These are phyloP conservation scores for Orchesella flavescens DNA, from an alignment of 2,888 invertebrate species.

Conservation along the genomic window DNA sequence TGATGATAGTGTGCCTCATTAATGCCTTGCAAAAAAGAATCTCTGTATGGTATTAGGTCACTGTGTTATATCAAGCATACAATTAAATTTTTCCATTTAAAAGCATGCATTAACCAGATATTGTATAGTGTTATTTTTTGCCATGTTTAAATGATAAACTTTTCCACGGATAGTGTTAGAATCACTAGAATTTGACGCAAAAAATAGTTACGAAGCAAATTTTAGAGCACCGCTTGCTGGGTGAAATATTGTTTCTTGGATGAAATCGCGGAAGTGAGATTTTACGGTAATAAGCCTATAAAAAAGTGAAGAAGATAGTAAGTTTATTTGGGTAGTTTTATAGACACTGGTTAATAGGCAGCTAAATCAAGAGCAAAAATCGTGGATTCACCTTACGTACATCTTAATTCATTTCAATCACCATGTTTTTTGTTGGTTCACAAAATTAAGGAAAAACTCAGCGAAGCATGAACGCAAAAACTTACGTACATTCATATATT, in stretches of 20 bases:
- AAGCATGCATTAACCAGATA: not conserved
- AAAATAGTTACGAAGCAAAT: too few species aligned
- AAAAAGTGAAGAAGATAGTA: too few species aligned
- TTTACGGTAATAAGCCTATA: conserved; percentile 11
- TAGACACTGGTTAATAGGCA: not conserved
- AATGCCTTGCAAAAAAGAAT: not conserved
- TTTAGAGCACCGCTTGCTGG: too few species aligned
- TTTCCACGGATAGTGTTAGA: too few species aligned
- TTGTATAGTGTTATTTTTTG: too few species aligned
- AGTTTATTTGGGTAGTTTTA: not conserved
- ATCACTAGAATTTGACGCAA: too few species aligned
- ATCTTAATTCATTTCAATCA: too few species aligned
- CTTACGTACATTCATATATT: not conserved
- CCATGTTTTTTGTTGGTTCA: not conserved
- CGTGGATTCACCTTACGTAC: not conserved
- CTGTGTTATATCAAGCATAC: conserved; percentile 9
- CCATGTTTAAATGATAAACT: too few species aligned
- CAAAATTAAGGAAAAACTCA: conserved; percentile 45
- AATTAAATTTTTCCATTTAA: not conserved
- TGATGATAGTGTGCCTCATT: not conserved
- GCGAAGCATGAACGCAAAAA: conserved; percentile 42
- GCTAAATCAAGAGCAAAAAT: not conserved
- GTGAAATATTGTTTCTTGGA: conserved; percentile 2
- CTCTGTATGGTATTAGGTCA: conserved; percentile 33
- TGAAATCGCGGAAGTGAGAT: conserved; percentile 45